Evolutionary conservation across 2,113 vertebrate genomes (phyloP).

Genomic region (Nibea albiflora): DNA sequence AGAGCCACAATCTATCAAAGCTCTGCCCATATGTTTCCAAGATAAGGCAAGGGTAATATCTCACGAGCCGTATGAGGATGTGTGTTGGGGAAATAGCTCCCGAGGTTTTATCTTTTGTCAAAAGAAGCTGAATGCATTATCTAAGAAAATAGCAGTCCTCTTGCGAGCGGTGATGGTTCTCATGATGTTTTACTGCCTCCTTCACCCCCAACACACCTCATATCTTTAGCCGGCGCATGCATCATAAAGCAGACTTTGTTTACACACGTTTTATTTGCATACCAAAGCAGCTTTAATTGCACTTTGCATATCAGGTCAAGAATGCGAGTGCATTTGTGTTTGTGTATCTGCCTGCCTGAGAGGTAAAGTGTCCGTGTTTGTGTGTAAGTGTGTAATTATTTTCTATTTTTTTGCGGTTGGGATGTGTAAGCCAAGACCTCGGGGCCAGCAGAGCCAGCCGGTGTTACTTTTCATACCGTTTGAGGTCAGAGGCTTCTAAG

Average conservation of each 20-base stretch:
- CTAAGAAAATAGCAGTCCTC: conserved; percentile 37
- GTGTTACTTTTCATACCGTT: conserved; percentile 28
- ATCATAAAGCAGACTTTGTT: conserved; percentile 30
- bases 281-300: conserved; percentile 60
- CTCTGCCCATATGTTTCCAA: conserved; percentile 51
- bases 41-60: conserved; percentile 67
- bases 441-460: conserved; percentile 25
- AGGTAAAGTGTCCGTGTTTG: background rate
- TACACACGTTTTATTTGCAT: conserved; percentile 10
- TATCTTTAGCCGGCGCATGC: conserved; percentile 30
- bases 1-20: conserved; percentile 64
- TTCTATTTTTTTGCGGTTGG: background rate
- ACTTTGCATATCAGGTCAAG: conserved; percentile 68
- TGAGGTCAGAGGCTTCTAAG: conserved; percentile 69
- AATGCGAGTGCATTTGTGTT: conserved; percentile 45
- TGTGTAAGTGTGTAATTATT: background rate
- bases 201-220: conserved; percentile 33
- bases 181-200: conserved; percentile 53
- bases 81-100: conserved; percentile 51
- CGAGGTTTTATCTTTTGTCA: conserved; percentile 67
- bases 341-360: conserved; percentile 17
- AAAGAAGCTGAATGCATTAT: conserved; percentile 64
- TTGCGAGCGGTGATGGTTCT: conserved; percentile 32
- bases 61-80: conserved; percentile 42
- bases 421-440: conserved; percentile 43